Evolutionary conservation across 2,888 invertebrate species (phyloP).

Genomic region (Sinhomidia bicolor): DNA sequence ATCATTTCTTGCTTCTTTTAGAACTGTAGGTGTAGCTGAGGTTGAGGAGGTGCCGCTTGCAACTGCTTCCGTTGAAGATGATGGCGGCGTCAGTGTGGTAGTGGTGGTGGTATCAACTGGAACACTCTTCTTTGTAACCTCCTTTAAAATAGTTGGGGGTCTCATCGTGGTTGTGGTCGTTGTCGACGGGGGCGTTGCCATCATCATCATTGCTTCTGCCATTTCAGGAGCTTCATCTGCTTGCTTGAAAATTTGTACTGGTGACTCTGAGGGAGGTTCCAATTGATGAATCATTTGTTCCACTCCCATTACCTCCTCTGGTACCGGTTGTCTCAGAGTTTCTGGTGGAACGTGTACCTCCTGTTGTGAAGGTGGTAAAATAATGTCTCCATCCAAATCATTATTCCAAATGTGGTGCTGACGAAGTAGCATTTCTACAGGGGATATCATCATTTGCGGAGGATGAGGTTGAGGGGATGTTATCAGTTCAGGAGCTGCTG

Average conservation of each 20-base stretch:
- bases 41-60: neutral
- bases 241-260: neutral
- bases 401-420: neutral
- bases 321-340: neutral
- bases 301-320: neutral
- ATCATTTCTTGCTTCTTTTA: constrained; percentile 22
- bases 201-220: neutral
- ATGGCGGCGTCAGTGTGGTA: neutral
- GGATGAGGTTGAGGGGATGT: neutral
- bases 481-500: neutral
- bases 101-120: neutral
- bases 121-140: neutral
- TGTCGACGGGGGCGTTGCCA: neutral
- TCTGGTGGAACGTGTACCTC: constrained; percentile 1
- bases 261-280: neutral
- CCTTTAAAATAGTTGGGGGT: constrained; percentile 19
- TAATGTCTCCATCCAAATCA: neutral
- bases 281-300: constrained; percentile 29
- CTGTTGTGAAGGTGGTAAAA: neutral
- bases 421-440: neutral
- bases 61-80: neutral
- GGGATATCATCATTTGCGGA: neutral
- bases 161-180: neutral
- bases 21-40: neutral
- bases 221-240: neutral